Evolutionary conservation across 1,140 invertebrate genomes (phyloP).

Genomic region (Drosophila elegans): DNA sequence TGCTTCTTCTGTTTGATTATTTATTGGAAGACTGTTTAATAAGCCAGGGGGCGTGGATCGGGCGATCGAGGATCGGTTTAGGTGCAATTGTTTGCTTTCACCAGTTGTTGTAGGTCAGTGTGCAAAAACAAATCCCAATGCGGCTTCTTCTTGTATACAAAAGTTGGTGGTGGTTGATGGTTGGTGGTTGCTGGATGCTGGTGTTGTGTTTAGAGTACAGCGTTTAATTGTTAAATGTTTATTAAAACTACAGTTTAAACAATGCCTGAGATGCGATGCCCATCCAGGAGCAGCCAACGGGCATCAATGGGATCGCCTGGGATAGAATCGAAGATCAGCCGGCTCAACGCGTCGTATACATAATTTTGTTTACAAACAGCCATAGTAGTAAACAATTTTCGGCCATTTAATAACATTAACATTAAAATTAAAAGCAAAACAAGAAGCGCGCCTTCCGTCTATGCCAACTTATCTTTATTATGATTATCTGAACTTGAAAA

Average conservation of each 20-base stretch:
- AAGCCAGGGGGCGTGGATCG: conserved; percentile 24
- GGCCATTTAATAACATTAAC: conserved; percentile 84
- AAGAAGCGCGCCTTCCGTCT: conserved; percentile 34
- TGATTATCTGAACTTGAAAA: conserved; percentile 81
- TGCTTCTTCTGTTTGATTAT: conserved; percentile 68
- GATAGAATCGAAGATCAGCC: conserved; percentile 54
- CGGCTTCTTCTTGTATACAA: conserved; percentile 71
- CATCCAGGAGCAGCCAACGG: conserved; percentile 18
- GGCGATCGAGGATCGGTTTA: conserved; percentile 13
- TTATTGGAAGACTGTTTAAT: conserved; percentile 71
- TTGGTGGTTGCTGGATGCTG: neutral
- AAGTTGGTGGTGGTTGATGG: conserved; percentile 23
- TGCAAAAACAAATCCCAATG: conserved; percentile 75
- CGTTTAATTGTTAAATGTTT: conserved; percentile 83
- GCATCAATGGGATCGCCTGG: conserved; percentile 62
- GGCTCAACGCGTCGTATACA: conserved; percentile 72
- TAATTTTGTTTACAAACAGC: conserved; percentile 83
- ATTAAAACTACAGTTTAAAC: conserved; percentile 82
- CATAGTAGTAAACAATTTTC: conserved; percentile 83
- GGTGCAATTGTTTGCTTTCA: conserved; percentile 76
- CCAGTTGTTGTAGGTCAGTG: conserved; percentile 83
- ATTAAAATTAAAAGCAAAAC: conserved; percentile 83
- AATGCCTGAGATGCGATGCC: conserved; percentile 31
- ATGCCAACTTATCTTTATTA: conserved; percentile 77
- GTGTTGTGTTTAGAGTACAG: conserved; percentile 73